These are phyloP conservation scores for Spinus pinus DNA, from an alignment of 2,797 vertebrate genomes.

Conservation along the genomic window DNA sequence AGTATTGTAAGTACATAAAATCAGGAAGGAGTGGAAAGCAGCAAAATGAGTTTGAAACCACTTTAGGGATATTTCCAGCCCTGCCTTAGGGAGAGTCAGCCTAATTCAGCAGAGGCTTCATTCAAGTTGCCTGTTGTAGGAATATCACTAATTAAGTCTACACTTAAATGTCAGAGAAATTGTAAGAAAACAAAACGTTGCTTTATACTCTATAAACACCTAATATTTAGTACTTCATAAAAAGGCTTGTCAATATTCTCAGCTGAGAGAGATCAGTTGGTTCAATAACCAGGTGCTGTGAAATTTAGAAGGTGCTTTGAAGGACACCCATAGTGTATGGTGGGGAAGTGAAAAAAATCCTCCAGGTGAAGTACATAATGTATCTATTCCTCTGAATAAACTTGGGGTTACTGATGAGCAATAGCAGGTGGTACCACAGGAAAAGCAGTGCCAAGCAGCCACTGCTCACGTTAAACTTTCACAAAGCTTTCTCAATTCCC, in stretches of 20 bases:
- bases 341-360: background rate
- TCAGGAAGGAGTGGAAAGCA: background rate
- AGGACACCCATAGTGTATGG: background rate
- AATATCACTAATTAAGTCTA: background rate
- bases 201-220: background rate
- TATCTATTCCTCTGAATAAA: constrained; percentile 43
- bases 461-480: background rate
- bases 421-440: background rate
- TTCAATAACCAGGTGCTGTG: background rate
- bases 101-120: background rate
- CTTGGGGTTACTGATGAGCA: background rate
- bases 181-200: background rate
- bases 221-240: background rate
- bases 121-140: background rate
- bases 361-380: constrained; percentile 2
- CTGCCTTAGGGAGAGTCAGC: background rate
- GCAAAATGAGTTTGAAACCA: background rate
- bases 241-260: background rate
- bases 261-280: background rate
- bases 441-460: background rate
- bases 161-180: background rate
- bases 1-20: background rate
- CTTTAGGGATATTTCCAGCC: background rate
- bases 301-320: constrained; percentile 32
- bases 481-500: constrained; percentile 16